A percentile compares a stretch with the other conserved stretches of the same genome.
Evolutionary conservation across 2,113 vertebrate species (phyloP).

Genomic region (Ovibos moschatus): DNA sequence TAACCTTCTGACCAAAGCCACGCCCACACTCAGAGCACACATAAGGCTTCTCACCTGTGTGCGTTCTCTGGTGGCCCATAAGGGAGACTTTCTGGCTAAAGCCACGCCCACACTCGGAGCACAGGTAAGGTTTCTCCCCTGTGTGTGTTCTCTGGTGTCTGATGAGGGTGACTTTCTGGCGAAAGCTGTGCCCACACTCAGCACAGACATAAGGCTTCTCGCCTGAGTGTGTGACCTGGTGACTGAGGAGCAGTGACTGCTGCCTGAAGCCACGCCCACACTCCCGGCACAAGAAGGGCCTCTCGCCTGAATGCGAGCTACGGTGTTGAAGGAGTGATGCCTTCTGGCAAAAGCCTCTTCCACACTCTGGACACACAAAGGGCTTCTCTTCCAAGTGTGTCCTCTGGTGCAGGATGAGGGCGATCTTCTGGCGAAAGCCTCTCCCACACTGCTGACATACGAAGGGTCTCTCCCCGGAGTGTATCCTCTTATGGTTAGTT

Average conservation of each 20-base stretch:
- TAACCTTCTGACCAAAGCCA: not conserved
- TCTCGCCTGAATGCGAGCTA: conserved; percentile 39
- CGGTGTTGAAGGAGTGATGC: not conserved
- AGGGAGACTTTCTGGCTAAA: conserved; percentile 23
- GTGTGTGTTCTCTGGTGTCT: conserved; percentile 38
- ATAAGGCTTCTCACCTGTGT: conserved; percentile 29
- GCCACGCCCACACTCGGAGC: not conserved
- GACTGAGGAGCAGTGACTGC: not conserved
- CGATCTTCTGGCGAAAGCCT: conserved; percentile 19
- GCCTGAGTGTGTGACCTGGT: conserved; percentile 35
- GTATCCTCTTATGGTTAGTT: conserved; percentile 9
- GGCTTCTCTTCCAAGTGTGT: conserved; percentile 6
- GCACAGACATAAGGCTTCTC: conserved; percentile 25
- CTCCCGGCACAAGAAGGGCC: conserved; percentile 28
- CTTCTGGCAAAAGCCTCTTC: conserved; percentile 53
- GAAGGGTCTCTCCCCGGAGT: not conserved
- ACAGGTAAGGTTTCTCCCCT: conserved; percentile 19
- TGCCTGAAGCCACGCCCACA: conserved; percentile 10
- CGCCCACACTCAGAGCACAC: not conserved
- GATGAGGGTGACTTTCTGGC: not conserved
- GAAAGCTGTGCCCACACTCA: conserved; percentile 6
- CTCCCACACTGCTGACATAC: not conserved
- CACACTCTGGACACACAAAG: conserved; percentile 21
- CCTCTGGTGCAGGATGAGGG: not conserved
- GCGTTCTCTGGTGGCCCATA: not conserved